These are phyloP conservation scores for Eretmochelys imbricata DNA, from an alignment of 2,113 vertebrate species.

Conservation along the genomic window DNA sequence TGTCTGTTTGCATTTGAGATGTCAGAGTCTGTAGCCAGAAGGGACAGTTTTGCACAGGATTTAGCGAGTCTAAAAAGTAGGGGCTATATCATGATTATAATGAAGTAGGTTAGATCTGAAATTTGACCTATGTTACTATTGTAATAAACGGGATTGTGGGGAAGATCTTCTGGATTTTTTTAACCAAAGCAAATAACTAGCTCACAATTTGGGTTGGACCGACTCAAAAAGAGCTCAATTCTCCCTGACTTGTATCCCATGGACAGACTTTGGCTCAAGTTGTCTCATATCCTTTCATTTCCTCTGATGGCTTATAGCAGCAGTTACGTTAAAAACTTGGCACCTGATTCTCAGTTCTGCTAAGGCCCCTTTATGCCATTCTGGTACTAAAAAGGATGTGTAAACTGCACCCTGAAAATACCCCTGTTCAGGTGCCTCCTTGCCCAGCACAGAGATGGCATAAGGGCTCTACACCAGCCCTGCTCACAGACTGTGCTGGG, in stretches of 20 bases:
- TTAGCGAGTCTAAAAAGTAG: neutral
- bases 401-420: neutral
- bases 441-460: neutral
- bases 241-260: neutral
- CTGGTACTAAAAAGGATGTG: neutral
- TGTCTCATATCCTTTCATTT: neutral
- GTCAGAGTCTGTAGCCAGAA: neutral
- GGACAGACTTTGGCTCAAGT: neutral
- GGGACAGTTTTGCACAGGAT: fast-evolving
- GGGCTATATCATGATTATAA: neutral
- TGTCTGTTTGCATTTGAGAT: fast-evolving
- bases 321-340: neutral
- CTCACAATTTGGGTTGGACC: neutral
- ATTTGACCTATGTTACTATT: neutral
- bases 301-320: neutral
- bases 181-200: neutral
- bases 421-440: no score
- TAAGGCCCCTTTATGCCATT: neutral
- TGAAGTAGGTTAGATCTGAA: neutral
- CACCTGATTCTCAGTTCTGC: neutral
- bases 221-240: neutral
- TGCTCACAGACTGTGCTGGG: neutral
- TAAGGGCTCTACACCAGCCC: neutral
- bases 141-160: neutral
- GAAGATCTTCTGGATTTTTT: neutral